Percentiles rank a stretch among this genome's conserved stretches.
Evolutionary conservation across 2,797 vertebrate species (phyloP).

Genomic region (Semaprochilodus insignis): DNA sequence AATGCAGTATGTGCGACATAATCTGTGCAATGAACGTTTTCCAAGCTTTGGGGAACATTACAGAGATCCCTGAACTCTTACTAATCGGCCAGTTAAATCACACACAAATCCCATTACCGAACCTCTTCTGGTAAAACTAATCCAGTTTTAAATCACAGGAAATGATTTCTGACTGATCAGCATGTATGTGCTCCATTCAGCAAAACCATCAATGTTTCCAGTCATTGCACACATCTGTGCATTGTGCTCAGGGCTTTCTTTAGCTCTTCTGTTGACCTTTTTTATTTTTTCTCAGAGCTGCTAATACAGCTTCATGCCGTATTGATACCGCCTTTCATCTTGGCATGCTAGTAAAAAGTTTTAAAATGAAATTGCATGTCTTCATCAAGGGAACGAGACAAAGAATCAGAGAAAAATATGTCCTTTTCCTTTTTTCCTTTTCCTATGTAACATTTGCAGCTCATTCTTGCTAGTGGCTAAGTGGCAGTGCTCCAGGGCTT

Average conservation of each 20-base stretch:
- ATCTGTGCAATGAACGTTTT: too few species aligned
- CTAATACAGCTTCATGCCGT: conserved; percentile 66
- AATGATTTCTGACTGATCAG: conserved; percentile 63
- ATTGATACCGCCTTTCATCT: conserved; percentile 63
- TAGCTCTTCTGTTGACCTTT: conserved; percentile 40
- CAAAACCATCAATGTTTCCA: conserved; percentile 56
- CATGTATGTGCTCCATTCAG: conserved; percentile 54
- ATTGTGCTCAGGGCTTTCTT: conserved; percentile 57
- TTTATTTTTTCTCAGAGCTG: conserved; percentile 46
- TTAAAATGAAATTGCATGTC: conserved; percentile 65
- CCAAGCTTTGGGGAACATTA: too few species aligned
- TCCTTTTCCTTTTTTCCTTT: conserved; percentile 41
- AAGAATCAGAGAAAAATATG: conserved; percentile 47
- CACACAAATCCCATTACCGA: too few species aligned
- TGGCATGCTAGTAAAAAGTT: conserved; percentile 61
- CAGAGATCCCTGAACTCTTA: too few species aligned
- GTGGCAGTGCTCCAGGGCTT: conserved; percentile 63
- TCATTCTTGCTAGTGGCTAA: conserved; percentile 63
- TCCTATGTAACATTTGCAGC: conserved; percentile 61
- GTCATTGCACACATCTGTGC: conserved; percentile 59
- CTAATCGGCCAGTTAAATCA: too few species aligned
- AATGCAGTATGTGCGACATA: too few species aligned
- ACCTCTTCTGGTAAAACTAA: too few species aligned
- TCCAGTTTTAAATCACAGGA: conserved; percentile 35
- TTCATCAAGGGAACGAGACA: conserved; percentile 58